Evolutionary conservation across 2,113 vertebrate genomes (phyloP).

Genomic region (Trematomus loennbergii): DNA sequence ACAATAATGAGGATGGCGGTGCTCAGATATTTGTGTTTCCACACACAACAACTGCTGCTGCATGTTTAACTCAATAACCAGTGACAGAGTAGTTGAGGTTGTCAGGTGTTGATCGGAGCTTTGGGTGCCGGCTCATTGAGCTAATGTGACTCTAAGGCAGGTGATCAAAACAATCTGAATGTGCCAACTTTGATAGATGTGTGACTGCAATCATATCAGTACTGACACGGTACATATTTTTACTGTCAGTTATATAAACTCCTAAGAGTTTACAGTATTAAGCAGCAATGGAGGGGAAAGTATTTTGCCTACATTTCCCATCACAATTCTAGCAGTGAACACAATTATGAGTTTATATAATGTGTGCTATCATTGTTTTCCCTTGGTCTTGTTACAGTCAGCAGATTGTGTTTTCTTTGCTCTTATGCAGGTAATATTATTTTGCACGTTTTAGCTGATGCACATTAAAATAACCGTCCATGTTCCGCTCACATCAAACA

Average conservation of each 20-base stretch:
- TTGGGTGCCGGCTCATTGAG: constrained; percentile 30
- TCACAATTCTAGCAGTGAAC: no score
- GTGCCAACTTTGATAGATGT: constrained; percentile 35
- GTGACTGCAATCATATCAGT: not conserved
- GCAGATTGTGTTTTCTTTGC: constrained; percentile 12
- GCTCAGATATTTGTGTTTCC: constrained; percentile 20
- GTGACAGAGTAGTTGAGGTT: constrained; percentile 42
- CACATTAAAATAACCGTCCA: constrained; percentile 25
- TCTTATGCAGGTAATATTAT: constrained; percentile 26
- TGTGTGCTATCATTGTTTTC: not conserved
- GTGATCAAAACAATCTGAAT: constrained; percentile 32
- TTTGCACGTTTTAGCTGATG: constrained; percentile 43
- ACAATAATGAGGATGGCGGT: constrained; percentile 45
- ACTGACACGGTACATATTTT: constrained; percentile 8
- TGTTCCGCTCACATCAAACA: constrained; percentile 23
- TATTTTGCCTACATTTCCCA: not conserved
- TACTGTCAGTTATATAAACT: not conserved
- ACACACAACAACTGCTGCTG: constrained; percentile 39
- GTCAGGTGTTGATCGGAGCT: constrained; percentile 55
- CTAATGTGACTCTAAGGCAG: constrained; percentile 55
- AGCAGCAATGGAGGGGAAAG: not conserved
- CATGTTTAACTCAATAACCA: constrained; percentile 23
- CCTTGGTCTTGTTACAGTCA: constrained; percentile 6
- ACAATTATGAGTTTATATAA: not conserved
- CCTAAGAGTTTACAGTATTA: not conserved